Conservation (phyloP, 2,113 vertebrate genomes). For the Elaphurus davidianus region DNA sequence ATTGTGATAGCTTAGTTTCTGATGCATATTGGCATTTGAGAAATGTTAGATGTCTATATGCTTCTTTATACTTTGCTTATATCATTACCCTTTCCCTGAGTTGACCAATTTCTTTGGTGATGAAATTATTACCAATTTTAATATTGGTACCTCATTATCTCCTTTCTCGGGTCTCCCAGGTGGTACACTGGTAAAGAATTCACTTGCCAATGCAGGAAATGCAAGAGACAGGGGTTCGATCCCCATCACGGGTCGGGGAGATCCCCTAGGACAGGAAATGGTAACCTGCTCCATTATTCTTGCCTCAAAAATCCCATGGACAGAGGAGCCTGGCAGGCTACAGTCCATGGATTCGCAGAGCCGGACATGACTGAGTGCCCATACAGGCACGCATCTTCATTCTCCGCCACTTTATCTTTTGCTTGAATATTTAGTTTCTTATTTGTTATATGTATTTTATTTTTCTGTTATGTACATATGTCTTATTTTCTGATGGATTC, state of each 20-base stretch:
- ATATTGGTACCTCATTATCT: background rate
- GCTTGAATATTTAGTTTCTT: background rate
- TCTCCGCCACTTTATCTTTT: background rate
- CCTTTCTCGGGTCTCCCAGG: background rate
- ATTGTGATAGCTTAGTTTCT: background rate
- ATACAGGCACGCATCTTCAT: background rate
- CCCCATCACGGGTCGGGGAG: background rate
- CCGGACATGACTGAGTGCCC: background rate
- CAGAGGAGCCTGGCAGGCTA: background rate
- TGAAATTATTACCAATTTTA: background rate
- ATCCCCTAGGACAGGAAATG: background rate
- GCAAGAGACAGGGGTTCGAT: background rate
- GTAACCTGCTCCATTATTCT: background rate
- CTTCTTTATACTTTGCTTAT: background rate
- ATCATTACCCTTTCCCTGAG: background rate
- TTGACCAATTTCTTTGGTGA: background rate
- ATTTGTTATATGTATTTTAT: background rate
- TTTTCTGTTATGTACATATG: background rate
- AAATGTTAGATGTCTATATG: background rate
- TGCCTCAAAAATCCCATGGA: background rate
- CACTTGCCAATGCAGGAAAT: background rate
- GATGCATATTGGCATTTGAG: background rate
- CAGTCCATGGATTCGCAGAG: background rate
- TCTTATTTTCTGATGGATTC: background rate
- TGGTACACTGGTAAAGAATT: background rate